phyloP scores from a whole-genome alignment of 1,140 invertebrate genomes.

The Drosophila azteca region DNA sequence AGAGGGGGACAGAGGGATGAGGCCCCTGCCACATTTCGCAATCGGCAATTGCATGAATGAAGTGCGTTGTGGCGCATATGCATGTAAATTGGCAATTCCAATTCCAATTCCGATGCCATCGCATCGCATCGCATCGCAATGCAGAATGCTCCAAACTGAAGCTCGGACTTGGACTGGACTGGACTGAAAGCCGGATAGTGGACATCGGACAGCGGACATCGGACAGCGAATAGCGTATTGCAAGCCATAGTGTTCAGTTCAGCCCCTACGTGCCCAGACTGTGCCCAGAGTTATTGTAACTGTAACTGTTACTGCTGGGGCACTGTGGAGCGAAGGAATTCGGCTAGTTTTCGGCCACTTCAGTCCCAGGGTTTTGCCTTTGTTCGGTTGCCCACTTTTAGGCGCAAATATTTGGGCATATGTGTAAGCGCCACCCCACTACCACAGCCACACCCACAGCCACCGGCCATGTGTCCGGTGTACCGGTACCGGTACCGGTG shows the following conservation, averaged over 20 bases:
- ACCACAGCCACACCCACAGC: too few species aligned
- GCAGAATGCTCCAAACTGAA: conserved; percentile 26
- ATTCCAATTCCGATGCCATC: conserved; percentile 67
- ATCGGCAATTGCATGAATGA: conserved; percentile 69
- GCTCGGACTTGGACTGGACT: conserved; percentile 8
- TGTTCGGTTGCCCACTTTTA: conserved; percentile 58
- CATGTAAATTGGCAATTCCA: conserved; percentile 77
- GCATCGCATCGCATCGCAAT: neutral
- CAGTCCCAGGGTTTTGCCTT: conserved; percentile 12
- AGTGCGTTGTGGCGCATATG: conserved; percentile 74
- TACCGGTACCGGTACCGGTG: neutral
- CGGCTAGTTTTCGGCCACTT: conserved; percentile 16
- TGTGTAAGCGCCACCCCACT: neutral
- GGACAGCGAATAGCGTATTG: neutral
- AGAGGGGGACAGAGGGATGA: too few species aligned
- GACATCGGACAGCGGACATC: conserved; percentile 3
- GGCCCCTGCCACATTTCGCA: neutral
- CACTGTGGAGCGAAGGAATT: conserved; percentile 21
- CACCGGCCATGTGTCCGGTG: neutral
- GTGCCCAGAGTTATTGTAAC: conserved; percentile 14
- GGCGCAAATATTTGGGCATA: conserved; percentile 66
- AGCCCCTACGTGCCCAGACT: conserved; percentile 35
- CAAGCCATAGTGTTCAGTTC: too few species aligned
- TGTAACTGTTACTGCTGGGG: too few species aligned
- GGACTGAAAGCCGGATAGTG: neutral